phyloP scores from a whole-genome alignment of 2,888 invertebrate species.

The Campoplex capitator region DNA sequence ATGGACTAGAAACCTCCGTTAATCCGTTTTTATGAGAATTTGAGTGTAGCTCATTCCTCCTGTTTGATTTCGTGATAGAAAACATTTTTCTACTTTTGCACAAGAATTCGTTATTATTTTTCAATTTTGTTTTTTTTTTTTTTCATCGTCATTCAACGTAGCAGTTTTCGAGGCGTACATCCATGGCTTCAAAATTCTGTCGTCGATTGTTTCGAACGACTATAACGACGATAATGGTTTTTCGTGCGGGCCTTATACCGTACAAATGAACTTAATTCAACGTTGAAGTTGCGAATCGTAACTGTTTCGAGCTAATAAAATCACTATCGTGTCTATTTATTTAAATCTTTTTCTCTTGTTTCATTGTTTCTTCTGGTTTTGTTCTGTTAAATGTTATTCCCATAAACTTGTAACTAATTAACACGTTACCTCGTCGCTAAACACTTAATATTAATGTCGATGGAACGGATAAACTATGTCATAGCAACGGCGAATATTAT shows the following conservation, averaged over 20 bases:
- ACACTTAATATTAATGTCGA: constrained; percentile 70
- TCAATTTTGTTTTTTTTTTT: background rate
- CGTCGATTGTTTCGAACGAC: constrained; percentile 40
- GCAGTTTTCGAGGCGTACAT: constrained; percentile 43
- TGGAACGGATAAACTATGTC: constrained; percentile 79
- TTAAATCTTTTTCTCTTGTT: constrained; percentile 27
- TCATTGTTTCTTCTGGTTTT: constrained; percentile 33
- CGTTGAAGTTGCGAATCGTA: constrained; percentile 75
- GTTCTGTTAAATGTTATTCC: constrained; percentile 66
- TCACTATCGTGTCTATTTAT: constrained; percentile 80
- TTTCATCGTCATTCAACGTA: background rate
- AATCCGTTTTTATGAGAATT: constrained; percentile 56
- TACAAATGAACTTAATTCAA: constrained; percentile 74
- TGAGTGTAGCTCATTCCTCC: constrained; percentile 18
- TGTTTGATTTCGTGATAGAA: constrained; percentile 36
- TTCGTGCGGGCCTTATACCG: constrained; percentile 71
- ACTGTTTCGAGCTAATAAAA: constrained; percentile 80
- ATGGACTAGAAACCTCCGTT: constrained; percentile 79
- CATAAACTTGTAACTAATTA: constrained; percentile 80
- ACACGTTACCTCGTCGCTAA: constrained; percentile 74
- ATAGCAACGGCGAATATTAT: constrained; percentile 71
- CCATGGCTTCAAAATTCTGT: constrained; percentile 27
- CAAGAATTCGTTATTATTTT: constrained; percentile 27
- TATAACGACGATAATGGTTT: constrained; percentile 65
- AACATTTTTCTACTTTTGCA: constrained; percentile 17